A percentile compares a stretch with the other conserved stretches of the same genome.
Conservation (phyloP, 2,797 vertebrate genomes). For the Natrix natrix region DNA sequence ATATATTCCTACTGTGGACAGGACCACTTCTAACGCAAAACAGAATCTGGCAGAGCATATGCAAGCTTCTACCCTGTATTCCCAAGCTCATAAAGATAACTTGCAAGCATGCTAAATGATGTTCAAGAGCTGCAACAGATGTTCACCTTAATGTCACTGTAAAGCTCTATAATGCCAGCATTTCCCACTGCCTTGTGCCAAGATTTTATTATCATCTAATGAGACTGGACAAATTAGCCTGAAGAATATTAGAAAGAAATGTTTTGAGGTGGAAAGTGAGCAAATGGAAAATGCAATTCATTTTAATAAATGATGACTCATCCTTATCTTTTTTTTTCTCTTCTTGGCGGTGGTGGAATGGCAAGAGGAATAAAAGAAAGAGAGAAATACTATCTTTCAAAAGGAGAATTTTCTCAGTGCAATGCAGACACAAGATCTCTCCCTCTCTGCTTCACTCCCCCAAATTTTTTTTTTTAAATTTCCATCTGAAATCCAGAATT, state of each 20-base stretch:
- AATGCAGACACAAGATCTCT: background rate
- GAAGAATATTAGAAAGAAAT: slow-evolving; percentile 15
- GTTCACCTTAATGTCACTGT: slow-evolving; percentile 10
- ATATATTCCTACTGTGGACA: background rate
- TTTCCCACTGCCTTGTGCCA: slow-evolving; percentile 15
- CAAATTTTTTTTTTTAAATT: background rate
- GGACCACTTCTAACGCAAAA: background rate
- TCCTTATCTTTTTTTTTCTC: background rate
- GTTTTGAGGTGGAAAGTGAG: background rate
- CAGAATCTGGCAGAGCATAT: slow-evolving; percentile 1
- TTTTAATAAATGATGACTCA: background rate
- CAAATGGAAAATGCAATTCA: background rate
- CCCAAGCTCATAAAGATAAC: background rate
- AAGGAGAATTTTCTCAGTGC: background rate
- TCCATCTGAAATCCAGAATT: background rate
- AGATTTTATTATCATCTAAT: slow-evolving; percentile 8
- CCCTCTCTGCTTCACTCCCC: too few species aligned
- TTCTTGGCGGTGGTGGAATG: background rate
- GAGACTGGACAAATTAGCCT: slow-evolving; percentile 1
- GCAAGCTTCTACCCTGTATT: background rate
- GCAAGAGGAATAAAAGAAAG: background rate
- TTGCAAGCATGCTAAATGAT: slow-evolving; percentile 1
- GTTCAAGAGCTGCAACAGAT: slow-evolving; percentile 11
- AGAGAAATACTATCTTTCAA: background rate
- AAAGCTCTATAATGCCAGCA: background rate